Percentiles rank a stretch among this genome's conserved stretches.
These are phyloP conservation scores for Perca schrenkii DNA, from an alignment of 2,113 vertebrate species.

Conservation along the genomic window DNA sequence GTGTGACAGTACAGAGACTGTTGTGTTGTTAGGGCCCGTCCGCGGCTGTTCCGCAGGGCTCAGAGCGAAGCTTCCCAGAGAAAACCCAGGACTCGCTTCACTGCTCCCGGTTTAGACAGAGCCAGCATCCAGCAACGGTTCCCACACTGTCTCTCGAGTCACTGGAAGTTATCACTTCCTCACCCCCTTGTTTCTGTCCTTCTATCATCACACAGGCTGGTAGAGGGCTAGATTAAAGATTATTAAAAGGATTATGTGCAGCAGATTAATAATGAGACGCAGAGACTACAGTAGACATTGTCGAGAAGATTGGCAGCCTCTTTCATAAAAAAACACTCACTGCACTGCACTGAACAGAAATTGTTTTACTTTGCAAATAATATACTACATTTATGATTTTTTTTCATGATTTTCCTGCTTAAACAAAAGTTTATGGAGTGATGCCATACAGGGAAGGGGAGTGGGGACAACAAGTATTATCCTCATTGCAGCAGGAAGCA, in stretches of 20 bases:
- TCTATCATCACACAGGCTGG: slow-evolving; percentile 1
- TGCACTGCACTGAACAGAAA: neutral
- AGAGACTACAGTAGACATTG: slow-evolving; percentile 3
- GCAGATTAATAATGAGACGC: slow-evolving; percentile 19
- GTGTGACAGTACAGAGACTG: neutral
- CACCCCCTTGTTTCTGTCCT: slow-evolving; percentile 4
- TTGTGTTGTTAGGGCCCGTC: slow-evolving; percentile 50
- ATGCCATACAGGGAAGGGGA: neutral
- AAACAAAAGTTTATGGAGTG: slow-evolving; percentile 9
- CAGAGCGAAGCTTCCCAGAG: slow-evolving; percentile 55
- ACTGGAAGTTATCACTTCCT: slow-evolving; percentile 49
- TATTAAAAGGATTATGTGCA: slow-evolving; percentile 25
- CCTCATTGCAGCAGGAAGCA: slow-evolving; percentile 7
- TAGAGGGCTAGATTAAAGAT: neutral
- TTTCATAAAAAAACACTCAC: too few relatives aligned
- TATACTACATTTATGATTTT: neutral
- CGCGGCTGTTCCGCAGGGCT: slow-evolving; percentile 60
- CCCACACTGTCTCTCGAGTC: slow-evolving; percentile 65
- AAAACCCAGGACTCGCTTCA: slow-evolving; percentile 60
- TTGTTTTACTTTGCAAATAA: slow-evolving; percentile 2
- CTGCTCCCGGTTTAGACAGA: slow-evolving; percentile 50
- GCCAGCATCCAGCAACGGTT: slow-evolving; percentile 55
- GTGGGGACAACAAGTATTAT: neutral
- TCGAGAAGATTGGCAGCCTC: slow-evolving; percentile 1
- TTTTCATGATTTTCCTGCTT: slow-evolving; percentile 4